Base-by-base conservation (phyloP, 2,797 vertebrate genomes). In the Botia kubotai region DNA sequence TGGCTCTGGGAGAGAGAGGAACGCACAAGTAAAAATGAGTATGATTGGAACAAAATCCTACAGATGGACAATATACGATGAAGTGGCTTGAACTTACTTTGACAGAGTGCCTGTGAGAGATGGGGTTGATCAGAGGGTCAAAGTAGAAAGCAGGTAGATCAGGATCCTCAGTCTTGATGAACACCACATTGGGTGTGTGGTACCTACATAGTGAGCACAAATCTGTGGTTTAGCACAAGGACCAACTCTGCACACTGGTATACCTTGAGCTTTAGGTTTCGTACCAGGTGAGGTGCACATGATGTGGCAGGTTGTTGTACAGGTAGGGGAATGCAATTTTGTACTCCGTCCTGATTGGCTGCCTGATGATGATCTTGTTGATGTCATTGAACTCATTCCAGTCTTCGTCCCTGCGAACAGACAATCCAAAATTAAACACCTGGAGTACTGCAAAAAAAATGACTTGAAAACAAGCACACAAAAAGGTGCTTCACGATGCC, bases 381-480 rank as follows among this genome's bases (percentile, higher is more conserved):
- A 99, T 99, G 90, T 99, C 98, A 4, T 99, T 99, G 88, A 99
- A 99, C 85, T 99, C 98, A 67, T 99, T 99, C 98, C 98, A 99
- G 90, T 99, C 98, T 92, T 99, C 98, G 90, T 99, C 98, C 92
- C 98, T 99, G 80, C 23, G 73, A 50, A 33, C 3, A 73, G 1
- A 36, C 8, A 23, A 39, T 2, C 14, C 8, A 50, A 16, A 16
- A 13, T 73, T 29, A 83, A 4, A 50, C 14, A 11, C 52, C 13
- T 8, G 2, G 1, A 79, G 13, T 10, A 74, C 6, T 23, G 4
- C 19, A 60, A 57, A 16, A 0, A 5, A 19, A 6, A n/a, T 0
- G 0, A 16, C 43, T 46, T 46, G 10, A 10, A 46, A 46, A 26
- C 23, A 26, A 26, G 23, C 23, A 26, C 23, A 26, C 23, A 26